Conservation (phyloP, 2,113 vertebrate species). For the Zeus faber region DNA sequence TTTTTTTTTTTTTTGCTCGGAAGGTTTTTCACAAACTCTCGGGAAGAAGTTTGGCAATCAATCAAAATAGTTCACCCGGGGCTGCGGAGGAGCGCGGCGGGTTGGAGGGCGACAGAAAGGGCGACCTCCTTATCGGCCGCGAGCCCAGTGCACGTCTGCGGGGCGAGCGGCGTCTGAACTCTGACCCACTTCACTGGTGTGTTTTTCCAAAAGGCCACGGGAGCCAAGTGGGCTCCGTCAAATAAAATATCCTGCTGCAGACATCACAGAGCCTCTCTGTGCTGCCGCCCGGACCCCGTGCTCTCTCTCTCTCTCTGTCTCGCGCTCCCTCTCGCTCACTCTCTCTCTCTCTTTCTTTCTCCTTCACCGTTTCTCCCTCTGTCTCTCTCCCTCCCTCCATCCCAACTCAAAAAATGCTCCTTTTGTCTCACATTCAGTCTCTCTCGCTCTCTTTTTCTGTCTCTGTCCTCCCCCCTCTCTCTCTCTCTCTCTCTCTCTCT, state of each 20-base stretch:
- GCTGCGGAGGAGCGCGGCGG: slow-evolving; percentile 18
- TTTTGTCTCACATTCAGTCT: background rate
- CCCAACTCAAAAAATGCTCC: background rate
- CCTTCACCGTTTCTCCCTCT: background rate
- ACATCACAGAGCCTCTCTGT: slow-evolving; percentile 28
- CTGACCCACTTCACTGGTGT: slow-evolving; percentile 59
- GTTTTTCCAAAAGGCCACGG: slow-evolving; percentile 65
- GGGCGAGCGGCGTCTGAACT: slow-evolving; percentile 41
- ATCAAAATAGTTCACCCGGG: background rate
- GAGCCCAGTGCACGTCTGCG: slow-evolving; percentile 51
- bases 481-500: slow-evolving; percentile 9
- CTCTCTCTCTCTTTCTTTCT: background rate
- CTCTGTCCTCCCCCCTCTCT: background rate
- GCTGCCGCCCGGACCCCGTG: slow-evolving; percentile 12
- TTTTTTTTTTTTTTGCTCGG: background rate
- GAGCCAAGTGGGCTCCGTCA: slow-evolving; percentile 61
- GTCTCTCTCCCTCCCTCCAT: background rate
- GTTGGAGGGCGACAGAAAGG: slow-evolving; percentile 17
- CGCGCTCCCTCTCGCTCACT: background rate
- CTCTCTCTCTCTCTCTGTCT: slow-evolving; percentile 2
- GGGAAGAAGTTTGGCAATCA: slow-evolving; percentile 30
- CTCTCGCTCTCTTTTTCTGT: background rate
- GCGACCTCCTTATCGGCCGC: slow-evolving; percentile 46
- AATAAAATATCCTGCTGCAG: slow-evolving; percentile 54
- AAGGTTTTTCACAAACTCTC: too few species aligned